Percentiles rank a stretch among this genome's conserved stretches.
phyloP scores from a whole-genome alignment of 2,113 vertebrate genomes.

The Apodemus sylvaticus region DNA sequence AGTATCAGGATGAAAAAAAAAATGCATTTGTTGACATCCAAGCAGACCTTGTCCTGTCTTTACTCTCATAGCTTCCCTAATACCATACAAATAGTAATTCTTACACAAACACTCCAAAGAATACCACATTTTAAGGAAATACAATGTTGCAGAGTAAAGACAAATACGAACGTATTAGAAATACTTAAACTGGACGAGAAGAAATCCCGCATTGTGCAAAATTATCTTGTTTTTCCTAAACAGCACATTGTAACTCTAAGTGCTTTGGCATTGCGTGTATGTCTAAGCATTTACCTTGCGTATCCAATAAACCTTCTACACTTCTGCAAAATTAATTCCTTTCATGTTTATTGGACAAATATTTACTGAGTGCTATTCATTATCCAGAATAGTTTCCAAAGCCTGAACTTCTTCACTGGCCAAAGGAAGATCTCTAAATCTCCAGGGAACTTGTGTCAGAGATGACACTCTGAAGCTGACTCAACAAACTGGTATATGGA shows the following conservation, averaged over 20 bases:
- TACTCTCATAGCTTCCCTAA: neutral
- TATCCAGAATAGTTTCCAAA: neutral
- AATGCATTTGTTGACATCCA: too few relatives aligned
- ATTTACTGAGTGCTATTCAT: constrained; percentile 26
- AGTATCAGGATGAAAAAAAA: too few relatives aligned
- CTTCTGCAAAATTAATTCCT: constrained; percentile 30
- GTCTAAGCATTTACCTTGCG: neutral
- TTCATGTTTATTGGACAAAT: constrained; percentile 31
- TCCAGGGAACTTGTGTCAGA: neutral
- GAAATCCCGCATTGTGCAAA: too few relatives aligned
- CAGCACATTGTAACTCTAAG: too few relatives aligned
- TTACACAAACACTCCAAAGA: neutral
- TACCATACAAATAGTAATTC: neutral
- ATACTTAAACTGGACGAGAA: too few relatives aligned
- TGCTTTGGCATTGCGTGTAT: too few relatives aligned
- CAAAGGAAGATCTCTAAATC: neutral
- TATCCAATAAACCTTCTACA: neutral
- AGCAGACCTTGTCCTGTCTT: too few relatives aligned
- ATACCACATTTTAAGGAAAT: too few relatives aligned
- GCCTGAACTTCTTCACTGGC: neutral
- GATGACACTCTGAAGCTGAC: neutral
- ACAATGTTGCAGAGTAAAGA: too few relatives aligned
- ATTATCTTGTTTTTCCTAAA: too few relatives aligned
- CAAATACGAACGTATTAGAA: too few relatives aligned
- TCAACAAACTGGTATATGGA: neutral